Base-by-base conservation (phyloP, 1,140 invertebrate genomes). In the Meloidogyne chitwoodi region DNA sequence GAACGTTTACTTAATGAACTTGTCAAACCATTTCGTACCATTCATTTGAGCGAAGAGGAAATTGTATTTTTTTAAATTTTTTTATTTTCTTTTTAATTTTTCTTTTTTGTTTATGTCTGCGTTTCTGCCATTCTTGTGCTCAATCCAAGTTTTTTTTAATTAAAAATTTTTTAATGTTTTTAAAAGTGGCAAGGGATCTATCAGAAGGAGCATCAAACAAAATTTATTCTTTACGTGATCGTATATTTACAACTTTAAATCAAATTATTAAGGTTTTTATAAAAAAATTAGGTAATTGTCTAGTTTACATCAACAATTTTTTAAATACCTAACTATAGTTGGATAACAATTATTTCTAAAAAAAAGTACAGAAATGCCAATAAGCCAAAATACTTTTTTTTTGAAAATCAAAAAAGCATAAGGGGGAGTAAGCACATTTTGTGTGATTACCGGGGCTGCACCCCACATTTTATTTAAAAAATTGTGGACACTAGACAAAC, bases 41-140 rank as follows among this genome's bases (percentile, higher is more conserved):
- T 86, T 31, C 74, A 75, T 41, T 69, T 85, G n/a, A 76, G 75
- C 16, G 84, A 85, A 56, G 86, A 87, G 62, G 84, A 85, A 79
- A 44, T 72, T 62, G 69, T 48, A 48, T 29, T 11, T 48, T 19
- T 5, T 72, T 72, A 0, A 62, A 19, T 6, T 48, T 19, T 34
- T n/a, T 29, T 62, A 71, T 16, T 26, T 22, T 71, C 3, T 19
- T 5, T 71, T 29, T 29, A 10, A 72, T 61, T 24, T 2, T 72
- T 56, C 11, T 22, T 44, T 38, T 22, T 63, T 34, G n/a, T 67
- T 67, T 41, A 67, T 41, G 86, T 85, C 31, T 87, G 84, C 71
- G 61, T 85, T 27, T 81, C 73, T 70, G 84, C 84, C 2, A 87
- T 85, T 70, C 86, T 87, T 75, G 84, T 82, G 26, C 68, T 85